Percentiles rank a stretch among this genome's conserved stretches.
These are phyloP conservation scores for Drosophila nikananu DNA, from an alignment of 1,140 invertebrate genomes.

Conservation along the genomic window DNA sequence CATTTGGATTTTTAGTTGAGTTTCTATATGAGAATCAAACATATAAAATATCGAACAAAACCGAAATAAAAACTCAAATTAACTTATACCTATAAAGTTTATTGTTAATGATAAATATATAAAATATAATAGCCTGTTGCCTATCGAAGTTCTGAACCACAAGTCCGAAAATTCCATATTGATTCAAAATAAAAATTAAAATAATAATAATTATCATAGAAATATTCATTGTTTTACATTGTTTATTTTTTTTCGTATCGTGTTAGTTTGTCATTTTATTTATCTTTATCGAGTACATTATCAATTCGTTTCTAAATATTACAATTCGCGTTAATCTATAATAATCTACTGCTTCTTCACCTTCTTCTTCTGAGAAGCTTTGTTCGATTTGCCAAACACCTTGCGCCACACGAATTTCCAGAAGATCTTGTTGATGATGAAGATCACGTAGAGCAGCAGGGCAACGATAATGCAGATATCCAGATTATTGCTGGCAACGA, in stretches of 20 bases:
- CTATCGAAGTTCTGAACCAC: no score
- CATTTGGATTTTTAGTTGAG: neutral
- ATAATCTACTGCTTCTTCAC: conserved; percentile 60
- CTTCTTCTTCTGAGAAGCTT: conserved; percentile 51
- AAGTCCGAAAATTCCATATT: no score
- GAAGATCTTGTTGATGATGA: conserved; percentile 48
- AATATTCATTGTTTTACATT: neutral
- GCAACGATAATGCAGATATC: conserved; percentile 57
- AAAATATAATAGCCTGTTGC: no score
- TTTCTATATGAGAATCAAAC: no score
- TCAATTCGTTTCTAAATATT: conserved; percentile 11
- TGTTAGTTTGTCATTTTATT: conserved; percentile 10
- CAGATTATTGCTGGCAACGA: conserved; percentile 54
- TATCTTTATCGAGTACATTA: neutral
- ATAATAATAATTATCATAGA: no score
- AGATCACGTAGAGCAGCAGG: conserved; percentile 35
- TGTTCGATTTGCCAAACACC: conserved; percentile 48
- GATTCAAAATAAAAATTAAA: no score
- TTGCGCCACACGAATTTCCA: conserved; percentile 56
- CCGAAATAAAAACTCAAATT: no score
- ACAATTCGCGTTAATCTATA: conserved; percentile 7
- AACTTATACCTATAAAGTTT: no score
- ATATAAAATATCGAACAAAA: no score
- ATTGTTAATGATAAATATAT: no score
- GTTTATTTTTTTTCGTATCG: neutral